Conservation (phyloP, 2,888 invertebrate genomes). For the Cosmopolites sordidus region DNA sequence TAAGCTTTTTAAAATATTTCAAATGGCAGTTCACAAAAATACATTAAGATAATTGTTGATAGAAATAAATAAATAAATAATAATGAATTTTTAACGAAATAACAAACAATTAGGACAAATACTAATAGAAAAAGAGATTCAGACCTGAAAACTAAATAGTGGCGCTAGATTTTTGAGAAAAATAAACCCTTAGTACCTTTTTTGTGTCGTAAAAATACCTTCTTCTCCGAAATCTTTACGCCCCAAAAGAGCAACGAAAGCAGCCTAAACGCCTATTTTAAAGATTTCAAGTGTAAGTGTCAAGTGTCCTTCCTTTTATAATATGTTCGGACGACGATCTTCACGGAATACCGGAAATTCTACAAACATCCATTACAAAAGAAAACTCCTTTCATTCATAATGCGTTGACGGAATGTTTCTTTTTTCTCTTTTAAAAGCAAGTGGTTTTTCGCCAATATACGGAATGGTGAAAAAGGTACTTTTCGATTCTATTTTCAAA, state of each 20-base stretch:
- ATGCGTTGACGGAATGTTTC: background rate
- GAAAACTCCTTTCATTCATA: conserved; percentile 15
- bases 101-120: too few species aligned
- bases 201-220: background rate
- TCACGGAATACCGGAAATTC: conserved; percentile 18
- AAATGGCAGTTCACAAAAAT: too few species aligned
- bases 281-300: conserved; percentile 18
- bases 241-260: background rate
- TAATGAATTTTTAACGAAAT: too few species aligned
- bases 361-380: conserved; percentile 18
- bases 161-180: background rate
- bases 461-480: conserved; percentile 8
- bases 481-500: conserved; percentile 6
- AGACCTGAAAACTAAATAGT: background rate
- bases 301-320: conserved; percentile 13
- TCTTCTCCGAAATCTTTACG: background rate
- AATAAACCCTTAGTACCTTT: background rate
- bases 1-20: too few species aligned
- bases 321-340: conserved; percentile 7
- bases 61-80: too few species aligned
- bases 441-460: conserved; percentile 17
- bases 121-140: too few species aligned
- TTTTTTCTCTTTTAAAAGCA: conserved; percentile 12
- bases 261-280: conserved; percentile 5
- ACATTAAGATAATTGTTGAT: too few species aligned